A percentile compares a stretch with the other conserved stretches of the same genome.
phyloP scores from a whole-genome alignment of 2,113 vertebrate genomes.

The Sterrhoptilus dennistouni region DNA sequence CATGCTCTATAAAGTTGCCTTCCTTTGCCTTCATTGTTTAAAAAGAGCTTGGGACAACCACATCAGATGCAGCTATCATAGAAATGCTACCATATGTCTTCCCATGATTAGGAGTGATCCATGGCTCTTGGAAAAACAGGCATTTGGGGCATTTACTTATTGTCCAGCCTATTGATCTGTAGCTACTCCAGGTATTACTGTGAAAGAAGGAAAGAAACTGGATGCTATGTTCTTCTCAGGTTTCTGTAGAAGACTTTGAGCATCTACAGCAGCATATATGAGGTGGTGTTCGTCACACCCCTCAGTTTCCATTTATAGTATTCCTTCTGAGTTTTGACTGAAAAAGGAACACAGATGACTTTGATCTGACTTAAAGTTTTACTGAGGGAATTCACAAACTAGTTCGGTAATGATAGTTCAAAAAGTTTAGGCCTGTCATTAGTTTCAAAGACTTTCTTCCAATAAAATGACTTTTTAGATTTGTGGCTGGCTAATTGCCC shows the following conservation, averaged over 20 bases:
- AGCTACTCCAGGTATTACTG: neutral
- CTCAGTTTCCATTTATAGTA: neutral
- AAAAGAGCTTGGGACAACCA: neutral
- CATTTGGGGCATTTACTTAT: neutral
- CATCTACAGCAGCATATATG: neutral
- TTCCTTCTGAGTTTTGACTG: neutral
- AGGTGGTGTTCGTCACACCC: neutral
- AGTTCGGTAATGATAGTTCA: neutral
- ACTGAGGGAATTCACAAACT: neutral
- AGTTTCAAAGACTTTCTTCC: neutral
- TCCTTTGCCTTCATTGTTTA: neutral
- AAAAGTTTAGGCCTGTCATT: neutral
- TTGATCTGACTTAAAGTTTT: neutral
- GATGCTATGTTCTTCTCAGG: neutral
- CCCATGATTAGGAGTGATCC: neutral
- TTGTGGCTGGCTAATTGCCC: neutral
- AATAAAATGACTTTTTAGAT: neutral
- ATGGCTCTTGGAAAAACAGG: neutral
- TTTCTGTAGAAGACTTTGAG: neutral
- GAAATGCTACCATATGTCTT: neutral
- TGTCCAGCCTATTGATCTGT: neutral
- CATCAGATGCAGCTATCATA: neutral
- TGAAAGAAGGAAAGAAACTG: neutral
- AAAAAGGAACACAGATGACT: neutral
- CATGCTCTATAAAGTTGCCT: neutral